These are phyloP conservation scores for Octodonta nipae DNA, from an alignment of 2,888 invertebrate species.

Conservation along the genomic window DNA sequence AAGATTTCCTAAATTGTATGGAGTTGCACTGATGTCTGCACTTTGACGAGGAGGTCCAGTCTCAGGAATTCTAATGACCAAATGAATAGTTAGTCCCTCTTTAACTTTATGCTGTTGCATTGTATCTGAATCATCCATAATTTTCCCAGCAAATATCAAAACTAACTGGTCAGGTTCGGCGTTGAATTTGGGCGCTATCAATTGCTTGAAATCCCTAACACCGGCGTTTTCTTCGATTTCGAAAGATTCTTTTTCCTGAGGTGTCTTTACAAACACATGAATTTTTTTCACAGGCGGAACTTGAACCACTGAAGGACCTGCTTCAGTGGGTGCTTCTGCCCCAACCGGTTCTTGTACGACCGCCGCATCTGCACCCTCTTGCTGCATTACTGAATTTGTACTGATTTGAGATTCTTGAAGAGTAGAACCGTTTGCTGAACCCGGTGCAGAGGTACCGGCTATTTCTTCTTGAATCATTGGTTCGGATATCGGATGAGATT, in stretches of 20 bases:
- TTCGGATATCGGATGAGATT: too few relatives aligned
- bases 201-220: slow-evolving; percentile 78
- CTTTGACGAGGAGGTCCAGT: slow-evolving; percentile 27
- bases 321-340: too few relatives aligned
- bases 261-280: slow-evolving; percentile 83
- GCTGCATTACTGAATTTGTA: slow-evolving; percentile 4
- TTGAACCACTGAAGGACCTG: too few relatives aligned
- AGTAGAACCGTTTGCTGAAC: too few relatives aligned
- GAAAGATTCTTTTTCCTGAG: slow-evolving; percentile 79
- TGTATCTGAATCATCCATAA: slow-evolving; percentile 89
- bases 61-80: slow-evolving; percentile 66
- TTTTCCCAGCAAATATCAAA: slow-evolving; percentile 96
- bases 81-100: slow-evolving; percentile 89
- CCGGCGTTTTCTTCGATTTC: slow-evolving; percentile 72
- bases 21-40: slow-evolving; percentile 26
- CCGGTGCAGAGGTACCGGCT: too few relatives aligned
- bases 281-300: slow-evolving; percentile 46
- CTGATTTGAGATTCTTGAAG: slow-evolving; percentile 9
- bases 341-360: too few relatives aligned
- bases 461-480: too few relatives aligned
- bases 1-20: slow-evolving; percentile 31
- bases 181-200: slow-evolving; percentile 71
- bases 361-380: not conserved
- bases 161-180: slow-evolving; percentile 80
- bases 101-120: slow-evolving; percentile 78